Conservation (phyloP, 2,797 vertebrate genomes). For the Mallotus villosus region DNA sequence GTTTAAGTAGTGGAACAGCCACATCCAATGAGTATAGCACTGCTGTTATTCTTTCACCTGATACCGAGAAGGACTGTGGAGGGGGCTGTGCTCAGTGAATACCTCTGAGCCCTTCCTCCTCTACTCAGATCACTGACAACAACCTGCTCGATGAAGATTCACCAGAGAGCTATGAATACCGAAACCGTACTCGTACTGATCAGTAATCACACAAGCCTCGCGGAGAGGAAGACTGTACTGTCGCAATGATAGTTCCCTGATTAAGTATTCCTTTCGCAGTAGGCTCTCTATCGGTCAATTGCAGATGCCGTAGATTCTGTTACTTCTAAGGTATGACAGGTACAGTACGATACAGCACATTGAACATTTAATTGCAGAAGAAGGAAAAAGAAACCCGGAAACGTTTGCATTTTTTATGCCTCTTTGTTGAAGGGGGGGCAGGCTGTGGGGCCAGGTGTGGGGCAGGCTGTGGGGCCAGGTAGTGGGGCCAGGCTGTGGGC, state of each 20-base stretch:
- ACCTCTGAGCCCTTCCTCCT: background rate
- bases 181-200: background rate
- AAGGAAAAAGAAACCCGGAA: slow-evolving; percentile 18
- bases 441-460: too few species aligned
- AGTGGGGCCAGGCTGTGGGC: too few species aligned
- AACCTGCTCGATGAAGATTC: slow-evolving; percentile 18
- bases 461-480: too few species aligned
- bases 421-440: slow-evolving; percentile 53
- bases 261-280: too few species aligned
- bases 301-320: too few species aligned
- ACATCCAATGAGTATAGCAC: slow-evolving; percentile 41
- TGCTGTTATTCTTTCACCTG: slow-evolving; percentile 50
- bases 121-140: slow-evolving; percentile 15
- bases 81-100: slow-evolving; percentile 25
- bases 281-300: too few species aligned
- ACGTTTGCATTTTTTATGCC: slow-evolving; percentile 49
- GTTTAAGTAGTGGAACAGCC: slow-evolving; percentile 49
- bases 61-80: slow-evolving; percentile 33
- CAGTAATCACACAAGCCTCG: background rate
- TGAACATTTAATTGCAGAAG: too few species aligned
- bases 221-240: background rate
- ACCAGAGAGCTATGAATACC: background rate
- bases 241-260: background rate
- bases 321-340: too few species aligned
- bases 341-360: too few species aligned